Percentiles rank a stretch among this genome's conserved stretches.
phyloP scores from a whole-genome alignment of 2,113 vertebrate species.

The Etheostoma cragini region DNA sequence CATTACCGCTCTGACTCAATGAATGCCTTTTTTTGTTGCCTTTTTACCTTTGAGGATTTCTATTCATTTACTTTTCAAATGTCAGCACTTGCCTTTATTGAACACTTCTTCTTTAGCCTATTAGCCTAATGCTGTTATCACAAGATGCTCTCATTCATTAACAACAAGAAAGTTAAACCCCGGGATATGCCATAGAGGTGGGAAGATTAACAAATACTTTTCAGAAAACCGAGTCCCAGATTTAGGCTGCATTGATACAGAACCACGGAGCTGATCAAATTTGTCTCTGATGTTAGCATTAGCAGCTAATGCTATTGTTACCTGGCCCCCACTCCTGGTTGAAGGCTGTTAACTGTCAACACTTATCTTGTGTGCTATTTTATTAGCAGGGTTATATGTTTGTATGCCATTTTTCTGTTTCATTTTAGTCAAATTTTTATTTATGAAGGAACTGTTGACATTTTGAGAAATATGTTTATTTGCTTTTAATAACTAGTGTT shows the following conservation, averaged over 20 bases:
- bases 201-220: background rate
- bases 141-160: background rate
- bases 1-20: background rate
- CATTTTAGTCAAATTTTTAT: too few relatives aligned
- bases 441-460: too few relatives aligned
- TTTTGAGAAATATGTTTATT: too few relatives aligned
- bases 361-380: too few relatives aligned
- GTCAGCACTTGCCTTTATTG: background rate
- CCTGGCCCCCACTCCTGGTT: too few relatives aligned
- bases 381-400: too few relatives aligned
- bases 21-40: background rate
- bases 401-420: too few relatives aligned
- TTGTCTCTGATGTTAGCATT: background rate
- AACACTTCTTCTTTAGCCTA: background rate
- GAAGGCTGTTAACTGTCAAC: too few relatives aligned
- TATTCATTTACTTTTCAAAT: background rate
- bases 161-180: background rate
- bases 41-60: background rate
- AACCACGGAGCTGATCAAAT: background rate
- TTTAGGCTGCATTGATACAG: background rate
- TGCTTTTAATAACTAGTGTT: too few relatives aligned
- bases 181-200: background rate
- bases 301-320: background rate
- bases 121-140: background rate
- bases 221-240: too few relatives aligned